phyloP scores from a whole-genome alignment of 92 coral and sea anemone species.

The Heliopora coerulea region DNA sequence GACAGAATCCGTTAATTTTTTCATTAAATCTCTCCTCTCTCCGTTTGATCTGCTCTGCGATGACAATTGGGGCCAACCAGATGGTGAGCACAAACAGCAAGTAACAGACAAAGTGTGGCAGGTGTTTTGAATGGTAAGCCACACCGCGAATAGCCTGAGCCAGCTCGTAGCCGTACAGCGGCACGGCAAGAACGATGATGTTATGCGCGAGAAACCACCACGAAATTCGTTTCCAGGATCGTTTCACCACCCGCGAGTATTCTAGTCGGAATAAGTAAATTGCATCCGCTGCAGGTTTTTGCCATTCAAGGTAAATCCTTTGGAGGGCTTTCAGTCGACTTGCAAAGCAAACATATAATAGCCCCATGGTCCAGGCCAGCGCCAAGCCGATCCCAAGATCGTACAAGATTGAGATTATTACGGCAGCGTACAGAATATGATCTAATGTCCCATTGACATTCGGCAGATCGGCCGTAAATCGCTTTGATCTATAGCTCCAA shows the following conservation, averaged over 20 bases:
- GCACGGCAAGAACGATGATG: constrained; percentile 1
- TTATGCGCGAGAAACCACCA: constrained; percentile 23
- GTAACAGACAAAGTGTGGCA: not conserved
- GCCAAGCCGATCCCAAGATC: constrained; percentile 6
- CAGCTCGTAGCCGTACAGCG: constrained; percentile 19
- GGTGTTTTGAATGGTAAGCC: not conserved
- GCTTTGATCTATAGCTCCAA: not conserved
- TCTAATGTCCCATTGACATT: constrained; percentile 1
- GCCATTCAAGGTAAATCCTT: not conserved
- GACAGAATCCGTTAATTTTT: constrained; percentile 5
- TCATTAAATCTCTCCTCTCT: not conserved
- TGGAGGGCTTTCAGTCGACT: not conserved
- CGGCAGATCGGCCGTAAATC: constrained; percentile 3
- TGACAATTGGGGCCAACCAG: not conserved
- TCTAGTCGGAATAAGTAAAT: not conserved
- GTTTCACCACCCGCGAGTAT: constrained; percentile 12
- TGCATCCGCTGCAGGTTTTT: not conserved
- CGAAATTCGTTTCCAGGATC: not conserved
- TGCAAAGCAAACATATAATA: not conserved
- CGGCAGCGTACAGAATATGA: not conserved
- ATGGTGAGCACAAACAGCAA: not conserved
- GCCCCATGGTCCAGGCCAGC: constrained; percentile 13
- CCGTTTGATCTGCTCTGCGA: constrained; percentile 3
- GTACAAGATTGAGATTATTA: not conserved
- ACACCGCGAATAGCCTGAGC: not conserved